Conservation (phyloP, 2,113 vertebrate species). For the Chaetodon trifascialis region DNA sequence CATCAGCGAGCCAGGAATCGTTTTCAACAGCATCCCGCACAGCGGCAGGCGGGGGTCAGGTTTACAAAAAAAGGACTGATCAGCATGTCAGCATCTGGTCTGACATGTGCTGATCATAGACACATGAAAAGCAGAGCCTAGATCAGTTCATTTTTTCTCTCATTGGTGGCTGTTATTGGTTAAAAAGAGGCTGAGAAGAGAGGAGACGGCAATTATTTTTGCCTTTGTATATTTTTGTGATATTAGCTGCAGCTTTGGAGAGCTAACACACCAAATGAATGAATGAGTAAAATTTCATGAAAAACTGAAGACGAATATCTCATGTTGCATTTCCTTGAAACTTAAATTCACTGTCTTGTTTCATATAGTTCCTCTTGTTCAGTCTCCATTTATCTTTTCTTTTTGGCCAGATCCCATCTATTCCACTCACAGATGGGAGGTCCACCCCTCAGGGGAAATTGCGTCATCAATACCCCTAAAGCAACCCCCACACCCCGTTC, state of each 20-base stretch:
- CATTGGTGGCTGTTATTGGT: no score
- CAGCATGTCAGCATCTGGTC: slow-evolving; percentile 11
- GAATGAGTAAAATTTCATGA: neutral
- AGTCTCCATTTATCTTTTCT: slow-evolving; percentile 4
- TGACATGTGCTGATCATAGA: neutral
- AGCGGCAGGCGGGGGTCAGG: slow-evolving; percentile 21
- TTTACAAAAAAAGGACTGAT: slow-evolving; percentile 7
- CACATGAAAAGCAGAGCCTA: neutral
- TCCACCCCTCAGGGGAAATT: slow-evolving; percentile 71
- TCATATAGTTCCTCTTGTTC: slow-evolving; percentile 19
- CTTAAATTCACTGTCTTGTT: slow-evolving; percentile 7
- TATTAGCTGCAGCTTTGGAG: no score
- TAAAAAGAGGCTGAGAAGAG: neutral
- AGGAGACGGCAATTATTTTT: no score
- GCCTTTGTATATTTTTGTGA: no score
- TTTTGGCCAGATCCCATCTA: slow-evolving; percentile 53
- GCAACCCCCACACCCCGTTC: slow-evolving; percentile 69
- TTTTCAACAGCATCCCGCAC: slow-evolving; percentile 30
- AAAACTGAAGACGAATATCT: neutral
- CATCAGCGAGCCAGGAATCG: slow-evolving; percentile 33
- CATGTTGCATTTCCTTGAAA: neutral
- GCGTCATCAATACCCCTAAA: slow-evolving; percentile 74
- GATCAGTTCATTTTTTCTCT: no score
- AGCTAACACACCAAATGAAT: no score
- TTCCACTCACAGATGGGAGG: slow-evolving; percentile 78